Percentiles rank a stretch among this genome's conserved stretches.
Evolutionary conservation across 1,140 invertebrate species (phyloP).

Genomic region (Pollicipes pollicipes): DNA sequence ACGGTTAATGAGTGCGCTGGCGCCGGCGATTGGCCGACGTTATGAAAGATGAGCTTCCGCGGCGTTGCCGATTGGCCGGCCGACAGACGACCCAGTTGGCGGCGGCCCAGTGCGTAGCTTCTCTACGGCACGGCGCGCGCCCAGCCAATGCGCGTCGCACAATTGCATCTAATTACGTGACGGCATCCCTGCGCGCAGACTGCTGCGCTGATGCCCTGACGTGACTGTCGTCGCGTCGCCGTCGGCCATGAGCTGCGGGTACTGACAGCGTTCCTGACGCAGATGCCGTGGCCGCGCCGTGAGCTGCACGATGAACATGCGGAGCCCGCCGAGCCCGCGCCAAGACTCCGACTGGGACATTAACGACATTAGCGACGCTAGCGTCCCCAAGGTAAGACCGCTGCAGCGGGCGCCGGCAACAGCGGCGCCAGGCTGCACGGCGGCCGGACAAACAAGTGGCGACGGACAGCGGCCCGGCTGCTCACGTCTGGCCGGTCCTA

Average conservation of each 20-base stretch:
- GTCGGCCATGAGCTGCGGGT: background rate
- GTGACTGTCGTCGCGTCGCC: background rate
- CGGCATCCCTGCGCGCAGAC: too few species aligned
- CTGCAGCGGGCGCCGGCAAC: too few species aligned
- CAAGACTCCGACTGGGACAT: background rate
- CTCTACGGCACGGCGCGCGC: too few species aligned
- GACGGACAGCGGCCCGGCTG: too few species aligned
- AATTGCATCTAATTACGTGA: background rate
- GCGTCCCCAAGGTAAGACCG: background rate
- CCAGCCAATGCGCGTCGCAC: background rate
- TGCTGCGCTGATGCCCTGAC: background rate
- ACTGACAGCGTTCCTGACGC: too few species aligned
- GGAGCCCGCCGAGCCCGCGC: background rate
- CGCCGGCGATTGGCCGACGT: background rate
- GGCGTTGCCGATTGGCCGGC: constrained; percentile 9
- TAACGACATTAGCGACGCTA: background rate
- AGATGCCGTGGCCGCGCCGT: background rate
- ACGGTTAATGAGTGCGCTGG: background rate
- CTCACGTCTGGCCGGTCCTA: too few species aligned
- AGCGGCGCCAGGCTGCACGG: too few species aligned
- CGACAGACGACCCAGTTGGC: constrained; percentile 9
- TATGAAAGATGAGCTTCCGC: background rate
- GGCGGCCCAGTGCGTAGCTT: background rate
- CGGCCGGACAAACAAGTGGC: too few species aligned
- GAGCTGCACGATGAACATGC: background rate